Evolutionary conservation across 2,113 vertebrate species (phyloP).

Genomic region (Hassar affinis): DNA sequence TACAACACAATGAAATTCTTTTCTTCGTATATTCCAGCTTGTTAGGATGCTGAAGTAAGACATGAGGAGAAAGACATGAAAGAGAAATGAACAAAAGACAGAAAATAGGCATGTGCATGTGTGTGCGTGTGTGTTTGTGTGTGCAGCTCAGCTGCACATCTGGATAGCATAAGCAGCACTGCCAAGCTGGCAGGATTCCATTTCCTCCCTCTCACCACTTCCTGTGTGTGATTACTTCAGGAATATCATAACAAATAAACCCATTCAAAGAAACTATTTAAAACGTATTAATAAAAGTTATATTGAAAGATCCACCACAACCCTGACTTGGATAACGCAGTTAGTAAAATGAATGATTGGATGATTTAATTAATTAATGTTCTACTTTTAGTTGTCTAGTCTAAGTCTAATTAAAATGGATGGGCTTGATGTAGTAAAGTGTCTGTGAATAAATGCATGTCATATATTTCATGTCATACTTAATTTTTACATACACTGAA

Average conservation of each 20-base stretch:
- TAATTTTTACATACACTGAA: neutral
- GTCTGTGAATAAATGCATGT: neutral
- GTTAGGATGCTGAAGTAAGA: too few species aligned
- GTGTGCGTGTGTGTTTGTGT: neutral
- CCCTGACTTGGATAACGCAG: neutral
- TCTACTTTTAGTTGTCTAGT: neutral
- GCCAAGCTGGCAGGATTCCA: neutral
- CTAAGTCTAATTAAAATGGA: neutral
- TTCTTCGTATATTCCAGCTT: too few species aligned
- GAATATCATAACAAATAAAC: neutral
- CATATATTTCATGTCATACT: neutral
- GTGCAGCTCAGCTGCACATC: slow-evolving; percentile 38
- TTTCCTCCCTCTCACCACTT: neutral
- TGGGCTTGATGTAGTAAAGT: neutral
- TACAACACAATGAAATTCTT: too few species aligned
- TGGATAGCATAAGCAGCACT: slow-evolving; percentile 54
- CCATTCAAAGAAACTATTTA: neutral
- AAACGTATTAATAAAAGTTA: neutral
- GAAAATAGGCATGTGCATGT: neutral
- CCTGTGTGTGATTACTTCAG: neutral
- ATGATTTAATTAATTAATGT: neutral
- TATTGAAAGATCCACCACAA: neutral
- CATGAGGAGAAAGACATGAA: slow-evolving; percentile 27
- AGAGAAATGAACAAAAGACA: neutral
- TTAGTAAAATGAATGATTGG: neutral